These are phyloP conservation scores for Thymelicus acteon DNA, from an alignment of 2,888 invertebrate genomes.

Conservation along the genomic window DNA sequence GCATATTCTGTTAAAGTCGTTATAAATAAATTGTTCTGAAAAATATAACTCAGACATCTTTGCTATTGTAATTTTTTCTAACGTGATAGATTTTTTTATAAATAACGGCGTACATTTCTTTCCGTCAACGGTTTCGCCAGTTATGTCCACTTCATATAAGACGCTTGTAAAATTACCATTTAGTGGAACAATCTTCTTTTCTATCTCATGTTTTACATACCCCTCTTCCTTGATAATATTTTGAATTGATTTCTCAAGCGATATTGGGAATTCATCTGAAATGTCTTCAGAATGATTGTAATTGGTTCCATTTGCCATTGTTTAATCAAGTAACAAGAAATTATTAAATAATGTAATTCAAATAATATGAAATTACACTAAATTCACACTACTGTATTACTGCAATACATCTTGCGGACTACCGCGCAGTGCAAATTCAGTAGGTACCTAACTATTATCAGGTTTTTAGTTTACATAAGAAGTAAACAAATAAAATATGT, in stretches of 20 bases:
- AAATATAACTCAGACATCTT: constrained; percentile 47
- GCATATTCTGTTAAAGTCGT: constrained; percentile 48
- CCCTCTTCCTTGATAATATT: constrained; percentile 47
- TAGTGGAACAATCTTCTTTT: constrained; percentile 47
- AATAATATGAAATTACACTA: too few relatives aligned
- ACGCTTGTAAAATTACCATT: constrained; percentile 56
- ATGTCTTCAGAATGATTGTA: background rate
- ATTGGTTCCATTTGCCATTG: background rate
- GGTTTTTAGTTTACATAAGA: too few relatives aligned
- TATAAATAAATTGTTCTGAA: constrained; percentile 54
- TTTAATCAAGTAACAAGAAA: background rate
- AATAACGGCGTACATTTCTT: constrained; percentile 57
- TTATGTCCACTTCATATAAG: constrained; percentile 56
- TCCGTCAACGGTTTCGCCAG: constrained; percentile 52
- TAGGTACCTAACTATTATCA: too few relatives aligned
- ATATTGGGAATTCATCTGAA: constrained; percentile 32
- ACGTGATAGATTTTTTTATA: constrained; percentile 51
- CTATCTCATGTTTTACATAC: constrained; percentile 45
- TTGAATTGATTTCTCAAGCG: constrained; percentile 47
- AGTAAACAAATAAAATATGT: background rate
- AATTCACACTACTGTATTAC: background rate
- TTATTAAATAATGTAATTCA: too few relatives aligned
- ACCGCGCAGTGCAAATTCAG: too few relatives aligned
- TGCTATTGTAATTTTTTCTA: constrained; percentile 45
- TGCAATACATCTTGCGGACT: too few relatives aligned